phyloP scores from a whole-genome alignment of 2,797 vertebrate species.

The Meriones psammophilus region DNA sequence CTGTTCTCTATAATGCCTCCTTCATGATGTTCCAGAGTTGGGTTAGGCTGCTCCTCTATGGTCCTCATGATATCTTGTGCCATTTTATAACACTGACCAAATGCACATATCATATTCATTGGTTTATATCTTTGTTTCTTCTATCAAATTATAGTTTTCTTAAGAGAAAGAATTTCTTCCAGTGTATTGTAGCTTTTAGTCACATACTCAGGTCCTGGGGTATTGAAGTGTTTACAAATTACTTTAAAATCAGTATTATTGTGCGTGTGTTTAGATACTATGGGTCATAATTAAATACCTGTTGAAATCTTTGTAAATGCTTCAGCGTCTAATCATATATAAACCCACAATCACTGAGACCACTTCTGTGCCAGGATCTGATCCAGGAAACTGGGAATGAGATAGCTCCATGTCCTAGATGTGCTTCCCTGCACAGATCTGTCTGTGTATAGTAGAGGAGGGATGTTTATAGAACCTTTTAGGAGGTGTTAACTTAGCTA shows the following conservation, averaged over 20 bases:
- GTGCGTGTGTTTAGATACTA: background rate
- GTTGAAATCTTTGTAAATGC: slow-evolving; percentile 43
- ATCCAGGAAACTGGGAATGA: slow-evolving; percentile 4
- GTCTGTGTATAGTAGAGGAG: background rate
- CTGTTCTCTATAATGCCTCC: background rate
- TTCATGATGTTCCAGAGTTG: background rate
- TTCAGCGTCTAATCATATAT: slow-evolving; percentile 17
- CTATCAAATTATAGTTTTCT: slow-evolving; percentile 17
- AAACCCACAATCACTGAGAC: background rate
- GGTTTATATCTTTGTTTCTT: background rate
- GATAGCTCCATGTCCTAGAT: background rate
- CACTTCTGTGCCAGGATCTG: background rate
- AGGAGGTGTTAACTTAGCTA: background rate
- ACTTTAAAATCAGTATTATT: slow-evolving; percentile 19
- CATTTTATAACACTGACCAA: background rate
- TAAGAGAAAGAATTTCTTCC: background rate
- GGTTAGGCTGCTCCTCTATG: background rate
- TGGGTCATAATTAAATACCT: slow-evolving; percentile 23
- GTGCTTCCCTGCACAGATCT: slow-evolving; percentile 45
- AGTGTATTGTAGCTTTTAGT: background rate
- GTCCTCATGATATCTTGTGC: background rate
- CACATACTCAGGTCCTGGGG: background rate
- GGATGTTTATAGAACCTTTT: background rate
- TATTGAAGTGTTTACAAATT: slow-evolving; percentile 2
- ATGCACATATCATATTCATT: slow-evolving; percentile 5